Evolutionary conservation across 1,140 invertebrate species (phyloP).

Genomic region (Anastrepha ludens): DNA sequence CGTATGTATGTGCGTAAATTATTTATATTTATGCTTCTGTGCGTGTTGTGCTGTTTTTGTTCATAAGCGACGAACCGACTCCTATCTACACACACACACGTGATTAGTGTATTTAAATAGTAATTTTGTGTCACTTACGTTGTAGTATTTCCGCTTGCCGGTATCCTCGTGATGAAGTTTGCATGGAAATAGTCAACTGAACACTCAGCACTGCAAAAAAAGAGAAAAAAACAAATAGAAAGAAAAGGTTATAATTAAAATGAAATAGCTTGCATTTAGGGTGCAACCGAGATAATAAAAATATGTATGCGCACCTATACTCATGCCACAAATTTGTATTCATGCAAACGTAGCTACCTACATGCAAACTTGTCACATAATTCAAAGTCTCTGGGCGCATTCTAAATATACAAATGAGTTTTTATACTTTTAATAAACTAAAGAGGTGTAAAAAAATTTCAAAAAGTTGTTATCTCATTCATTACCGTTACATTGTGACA

Average conservation of each 20-base stretch:
- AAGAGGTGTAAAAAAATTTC: neutral
- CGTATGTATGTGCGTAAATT: no score
- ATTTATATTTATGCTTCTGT: no score
- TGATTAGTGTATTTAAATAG: neutral
- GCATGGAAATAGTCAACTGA: slow-evolving; percentile 37
- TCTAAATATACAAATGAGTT: slow-evolving; percentile 45
- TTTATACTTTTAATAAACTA: neutral
- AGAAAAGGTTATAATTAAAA: slow-evolving; percentile 28
- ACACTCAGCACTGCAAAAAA: slow-evolving; percentile 32
- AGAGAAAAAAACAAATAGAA: neutral
- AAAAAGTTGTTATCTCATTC: slow-evolving; percentile 37
- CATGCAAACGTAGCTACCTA: neutral
- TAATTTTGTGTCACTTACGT: slow-evolving; percentile 21
- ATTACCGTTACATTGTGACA: slow-evolving; percentile 37
- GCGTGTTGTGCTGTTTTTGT: neutral
- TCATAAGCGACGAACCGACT: neutral
- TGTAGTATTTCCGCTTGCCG: slow-evolving; percentile 18
- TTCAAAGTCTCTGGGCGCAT: neutral
- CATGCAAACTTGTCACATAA: no score
- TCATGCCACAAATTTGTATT: neutral
- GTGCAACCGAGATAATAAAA: slow-evolving; percentile 4
- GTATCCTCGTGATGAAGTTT: slow-evolving; percentile 46
- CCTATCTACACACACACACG: neutral
- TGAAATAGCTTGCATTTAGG: slow-evolving; percentile 1
- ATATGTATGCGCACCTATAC: neutral